Evolutionary conservation across 2,113 vertebrate species (phyloP).

Genomic region (Hemicordylus capensis): DNA sequence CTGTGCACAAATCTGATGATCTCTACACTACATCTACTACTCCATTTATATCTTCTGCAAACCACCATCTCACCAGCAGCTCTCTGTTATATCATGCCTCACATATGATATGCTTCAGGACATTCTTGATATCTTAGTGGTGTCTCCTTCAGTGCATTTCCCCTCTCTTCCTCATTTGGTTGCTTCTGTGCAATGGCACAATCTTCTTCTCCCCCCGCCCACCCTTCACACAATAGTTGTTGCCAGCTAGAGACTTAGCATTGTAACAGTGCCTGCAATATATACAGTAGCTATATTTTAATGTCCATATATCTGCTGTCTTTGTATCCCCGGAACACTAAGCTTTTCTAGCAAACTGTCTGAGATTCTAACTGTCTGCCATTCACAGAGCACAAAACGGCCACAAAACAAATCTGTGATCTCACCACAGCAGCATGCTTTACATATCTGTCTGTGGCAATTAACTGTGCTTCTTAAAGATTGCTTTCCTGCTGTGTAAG

Average conservation of each 20-base stretch:
- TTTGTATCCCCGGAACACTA: background rate
- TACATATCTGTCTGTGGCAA: background rate
- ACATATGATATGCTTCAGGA: background rate
- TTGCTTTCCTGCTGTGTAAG: conserved; percentile 61
- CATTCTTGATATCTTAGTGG: conserved; percentile 2
- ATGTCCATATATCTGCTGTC: background rate
- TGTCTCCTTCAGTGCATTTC: rapidly evolving
- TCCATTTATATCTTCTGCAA: background rate
- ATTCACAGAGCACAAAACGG: conserved; percentile 41
- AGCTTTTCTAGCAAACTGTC: conserved; percentile 15
- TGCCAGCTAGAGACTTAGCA: background rate
- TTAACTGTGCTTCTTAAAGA: conserved; percentile 24
- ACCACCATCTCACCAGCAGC: background rate
- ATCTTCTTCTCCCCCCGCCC: background rate
- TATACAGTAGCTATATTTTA: rapidly evolving
- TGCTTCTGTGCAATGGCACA: rapidly evolving
- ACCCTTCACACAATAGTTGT: background rate
- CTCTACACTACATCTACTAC: background rate
- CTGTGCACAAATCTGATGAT: background rate
- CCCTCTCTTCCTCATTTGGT: background rate
- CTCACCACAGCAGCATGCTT: background rate
- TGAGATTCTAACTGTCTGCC: conserved; percentile 34
- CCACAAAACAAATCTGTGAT: conserved; percentile 35
- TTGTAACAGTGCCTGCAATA: background rate
- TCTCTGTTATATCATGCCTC: background rate